phyloP scores from a whole-genome alignment of 2,888 invertebrate species.

The Ennomos fuscantarius region DNA sequence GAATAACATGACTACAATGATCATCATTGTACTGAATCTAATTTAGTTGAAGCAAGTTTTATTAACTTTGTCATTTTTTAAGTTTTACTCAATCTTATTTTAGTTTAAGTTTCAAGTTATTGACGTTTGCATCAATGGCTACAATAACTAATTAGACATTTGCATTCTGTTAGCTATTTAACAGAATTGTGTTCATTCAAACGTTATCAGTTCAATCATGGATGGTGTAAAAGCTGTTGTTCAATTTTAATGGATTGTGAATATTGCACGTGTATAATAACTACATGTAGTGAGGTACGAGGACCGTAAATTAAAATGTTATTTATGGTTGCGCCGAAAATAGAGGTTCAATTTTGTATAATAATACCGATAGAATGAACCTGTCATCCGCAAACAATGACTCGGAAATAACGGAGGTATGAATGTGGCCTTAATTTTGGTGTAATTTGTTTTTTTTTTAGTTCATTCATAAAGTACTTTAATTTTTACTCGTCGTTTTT shows the following conservation, averaged over 20 bases:
- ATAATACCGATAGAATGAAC: background rate
- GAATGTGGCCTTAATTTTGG: too few species aligned
- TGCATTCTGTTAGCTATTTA: constrained; percentile 1
- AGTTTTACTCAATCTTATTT: too few species aligned
- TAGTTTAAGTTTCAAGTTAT: background rate
- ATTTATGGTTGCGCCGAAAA: constrained; percentile 8
- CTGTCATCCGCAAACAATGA: background rate
- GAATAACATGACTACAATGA: too few species aligned
- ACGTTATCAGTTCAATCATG: constrained; percentile 20
- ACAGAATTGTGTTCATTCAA: constrained; percentile 7
- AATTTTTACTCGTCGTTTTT: too few species aligned
- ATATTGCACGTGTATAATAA: constrained; percentile 13
- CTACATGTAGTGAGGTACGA: background rate
- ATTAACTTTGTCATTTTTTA: too few species aligned
- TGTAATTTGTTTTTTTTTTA: too few species aligned
- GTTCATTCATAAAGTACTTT: too few species aligned
- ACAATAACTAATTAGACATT: constrained; percentile 1
- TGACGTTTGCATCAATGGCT: background rate
- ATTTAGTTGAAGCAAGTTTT: background rate
- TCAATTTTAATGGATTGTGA: constrained; percentile 15
- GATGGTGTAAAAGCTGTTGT: constrained; percentile 6
- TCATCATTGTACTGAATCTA: background rate
- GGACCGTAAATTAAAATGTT: constrained; percentile 17
- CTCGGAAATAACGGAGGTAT: background rate
- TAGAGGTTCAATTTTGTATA: constrained; percentile 6